Percentiles rank a stretch among this genome's conserved stretches.
phyloP scores from a whole-genome alignment of 2,113 vertebrate species.

The Polypterus senegalus region DNA sequence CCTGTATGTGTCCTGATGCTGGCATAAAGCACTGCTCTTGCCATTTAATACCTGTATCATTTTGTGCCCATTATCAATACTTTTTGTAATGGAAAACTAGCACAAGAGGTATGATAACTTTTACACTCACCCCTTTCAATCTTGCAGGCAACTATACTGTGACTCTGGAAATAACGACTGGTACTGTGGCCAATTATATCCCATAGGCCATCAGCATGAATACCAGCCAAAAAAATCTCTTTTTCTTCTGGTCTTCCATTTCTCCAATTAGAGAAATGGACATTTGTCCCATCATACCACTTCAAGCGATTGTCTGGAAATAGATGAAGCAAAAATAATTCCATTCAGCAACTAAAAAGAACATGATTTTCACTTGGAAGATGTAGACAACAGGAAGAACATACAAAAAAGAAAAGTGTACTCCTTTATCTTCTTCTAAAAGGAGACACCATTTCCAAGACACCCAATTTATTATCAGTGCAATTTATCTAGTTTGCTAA shows the following conservation, averaged over 20 bases:
- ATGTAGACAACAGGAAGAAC: background rate
- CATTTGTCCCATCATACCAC: conserved; percentile 75
- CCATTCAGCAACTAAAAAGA: conserved; percentile 4
- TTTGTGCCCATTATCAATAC: no score
- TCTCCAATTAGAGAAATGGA: conserved; percentile 81
- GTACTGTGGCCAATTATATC: conserved; percentile 40
- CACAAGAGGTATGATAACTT: background rate
- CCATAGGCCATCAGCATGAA: conserved; percentile 64
- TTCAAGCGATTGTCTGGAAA: conserved; percentile 55
- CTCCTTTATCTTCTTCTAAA: no score
- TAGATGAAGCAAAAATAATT: background rate
- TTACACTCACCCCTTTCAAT: conserved; percentile 68
- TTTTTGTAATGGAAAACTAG: no score
- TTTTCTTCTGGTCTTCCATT: conserved; percentile 56
- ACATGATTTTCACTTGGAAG: background rate
- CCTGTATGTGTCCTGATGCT: no score
- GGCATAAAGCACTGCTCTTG: no score
- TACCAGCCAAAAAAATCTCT: conserved; percentile 59
- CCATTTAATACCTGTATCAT: no score
- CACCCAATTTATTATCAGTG: no score
- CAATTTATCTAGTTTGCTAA: no score
- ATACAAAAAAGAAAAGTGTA: no score
- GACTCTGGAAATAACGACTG: conserved; percentile 50
- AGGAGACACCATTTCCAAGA: no score
- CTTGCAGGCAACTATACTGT: conserved; percentile 75